Evolutionary conservation across 2,113 vertebrate genomes (phyloP), one percentile per base, ranked within the genome.

Genomic region (Mirounga angustirostris): DNA sequence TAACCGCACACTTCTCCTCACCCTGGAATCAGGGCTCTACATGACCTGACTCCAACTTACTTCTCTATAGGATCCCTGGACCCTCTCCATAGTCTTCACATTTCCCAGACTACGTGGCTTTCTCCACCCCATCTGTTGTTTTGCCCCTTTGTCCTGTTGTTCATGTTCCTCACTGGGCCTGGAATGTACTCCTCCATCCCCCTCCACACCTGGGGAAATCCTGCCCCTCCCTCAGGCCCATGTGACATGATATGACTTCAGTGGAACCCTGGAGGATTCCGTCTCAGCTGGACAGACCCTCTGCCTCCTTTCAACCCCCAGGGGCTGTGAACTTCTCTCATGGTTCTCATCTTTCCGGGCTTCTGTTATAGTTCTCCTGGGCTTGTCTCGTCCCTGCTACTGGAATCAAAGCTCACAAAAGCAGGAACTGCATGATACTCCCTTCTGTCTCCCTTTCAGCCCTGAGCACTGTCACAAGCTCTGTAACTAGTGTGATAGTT

Each of bases 371-470:
- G n/a, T 56, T 59, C 59, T 61, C 21, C 58, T 50, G 58, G 63
- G 46, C 71, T 40, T 11, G 36, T 43, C 80, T 93, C 26, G 4
- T 85, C 33, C 36, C 88, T n/a, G 13, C 28, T n/a, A 9, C 33
- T 43, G 69, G 26, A 89, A 92, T 63, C 16, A 80, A 89, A 89
- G 50, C 79, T 91, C 94, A 92, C 65, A 56, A 54, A 94, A 81
- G 93, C 28, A 14, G n/a, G 24, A 6, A 33, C 58, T 3, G 13
- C 21, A 4, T 36, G 91, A 28, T 4, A n/a, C 22, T 91, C 56
- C n/a, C 71, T 59, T 94, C 71, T n/a, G 58, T 81, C 86, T 95
- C 63, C 56, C 65, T 88, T 89, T 80, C 52, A 80, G 91, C 69
- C 63, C 88, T 1, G 0, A 91, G 58, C 71, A 15, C 76, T 71